Conservation (phyloP, 2,888 invertebrate species). For the Acleris holmiana region DNA sequence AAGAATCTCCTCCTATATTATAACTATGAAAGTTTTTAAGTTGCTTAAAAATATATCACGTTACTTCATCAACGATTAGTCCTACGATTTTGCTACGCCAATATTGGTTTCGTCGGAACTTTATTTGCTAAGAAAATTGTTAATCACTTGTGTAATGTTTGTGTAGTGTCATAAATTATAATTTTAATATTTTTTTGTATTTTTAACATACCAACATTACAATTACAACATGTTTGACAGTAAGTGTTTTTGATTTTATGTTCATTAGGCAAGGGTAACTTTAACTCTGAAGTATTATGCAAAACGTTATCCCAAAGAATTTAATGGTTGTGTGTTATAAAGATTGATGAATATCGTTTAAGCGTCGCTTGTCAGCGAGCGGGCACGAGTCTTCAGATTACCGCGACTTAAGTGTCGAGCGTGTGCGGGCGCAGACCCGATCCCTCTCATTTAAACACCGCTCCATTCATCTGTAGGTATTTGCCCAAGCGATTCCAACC, state of each 20-base stretch:
- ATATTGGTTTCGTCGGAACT: too few relatives aligned
- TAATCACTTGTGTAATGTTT: neutral
- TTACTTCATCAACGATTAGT: too few relatives aligned
- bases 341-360: conserved; percentile 30
- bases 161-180: too few relatives aligned
- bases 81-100: too few relatives aligned
- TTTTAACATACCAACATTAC: too few relatives aligned
- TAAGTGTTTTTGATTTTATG: too few relatives aligned
- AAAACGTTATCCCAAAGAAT: neutral
- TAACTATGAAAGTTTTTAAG: too few relatives aligned
- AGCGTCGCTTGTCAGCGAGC: conserved; percentile 25
- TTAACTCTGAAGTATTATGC: neutral
- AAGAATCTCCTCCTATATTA: too few relatives aligned
- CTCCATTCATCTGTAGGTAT: conserved; percentile 82
- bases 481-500: conserved; percentile 81
- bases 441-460: conserved; percentile 84
- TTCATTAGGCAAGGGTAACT: too few relatives aligned
- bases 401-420: conserved; percentile 35
- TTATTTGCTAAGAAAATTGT: neutral
- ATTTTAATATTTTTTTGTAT: too few relatives aligned
- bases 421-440: conserved; percentile 61
- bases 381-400: conserved; percentile 31
- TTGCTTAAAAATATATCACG: too few relatives aligned
- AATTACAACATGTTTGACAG: too few relatives aligned
- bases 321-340: conserved; percentile 5